Evolutionary conservation across 2,113 vertebrate genomes (phyloP).

Genomic region (Ivindomyrus marchei): DNA sequence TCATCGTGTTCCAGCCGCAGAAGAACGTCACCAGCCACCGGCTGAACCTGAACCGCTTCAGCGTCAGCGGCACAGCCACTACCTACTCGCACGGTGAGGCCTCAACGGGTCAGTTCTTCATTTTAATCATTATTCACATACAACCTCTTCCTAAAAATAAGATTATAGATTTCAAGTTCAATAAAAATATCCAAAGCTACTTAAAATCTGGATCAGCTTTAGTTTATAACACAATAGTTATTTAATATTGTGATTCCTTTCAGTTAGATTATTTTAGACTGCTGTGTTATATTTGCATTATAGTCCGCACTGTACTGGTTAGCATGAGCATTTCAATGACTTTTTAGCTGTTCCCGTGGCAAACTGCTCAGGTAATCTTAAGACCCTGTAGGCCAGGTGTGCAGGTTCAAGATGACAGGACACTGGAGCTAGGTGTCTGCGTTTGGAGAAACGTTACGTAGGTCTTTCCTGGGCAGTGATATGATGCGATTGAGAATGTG

Average conservation of each 20-base stretch:
- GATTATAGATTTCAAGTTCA: not conserved
- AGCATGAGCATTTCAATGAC: not conserved
- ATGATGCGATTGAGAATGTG: not conserved
- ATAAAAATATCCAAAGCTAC: not conserved
- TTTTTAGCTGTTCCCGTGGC: not conserved
- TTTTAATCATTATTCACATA: not conserved
- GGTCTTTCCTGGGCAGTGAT: not conserved
- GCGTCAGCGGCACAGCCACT: slow-evolving; percentile 84
- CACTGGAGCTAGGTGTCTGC: not conserved
- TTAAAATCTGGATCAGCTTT: not conserved
- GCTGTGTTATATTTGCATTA: not conserved
- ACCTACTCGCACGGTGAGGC: slow-evolving; percentile 88
- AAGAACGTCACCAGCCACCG: slow-evolving; percentile 96
- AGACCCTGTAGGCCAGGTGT: not conserved
- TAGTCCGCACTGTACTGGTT: not conserved
- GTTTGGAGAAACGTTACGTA: not conserved
- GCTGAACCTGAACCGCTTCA: slow-evolving; percentile 92
- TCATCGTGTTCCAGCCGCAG: slow-evolving; percentile 97
- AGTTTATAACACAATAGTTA: not conserved
- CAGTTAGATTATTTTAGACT: not conserved
- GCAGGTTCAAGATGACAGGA: not conserved
- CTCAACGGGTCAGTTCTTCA: not conserved
- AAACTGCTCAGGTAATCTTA: not conserved
- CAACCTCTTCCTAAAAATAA: not conserved
- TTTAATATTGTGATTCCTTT: not conserved